phyloP scores from a whole-genome alignment of 2,113 vertebrate genomes.

The Melanerpes aurifrons region DNA sequence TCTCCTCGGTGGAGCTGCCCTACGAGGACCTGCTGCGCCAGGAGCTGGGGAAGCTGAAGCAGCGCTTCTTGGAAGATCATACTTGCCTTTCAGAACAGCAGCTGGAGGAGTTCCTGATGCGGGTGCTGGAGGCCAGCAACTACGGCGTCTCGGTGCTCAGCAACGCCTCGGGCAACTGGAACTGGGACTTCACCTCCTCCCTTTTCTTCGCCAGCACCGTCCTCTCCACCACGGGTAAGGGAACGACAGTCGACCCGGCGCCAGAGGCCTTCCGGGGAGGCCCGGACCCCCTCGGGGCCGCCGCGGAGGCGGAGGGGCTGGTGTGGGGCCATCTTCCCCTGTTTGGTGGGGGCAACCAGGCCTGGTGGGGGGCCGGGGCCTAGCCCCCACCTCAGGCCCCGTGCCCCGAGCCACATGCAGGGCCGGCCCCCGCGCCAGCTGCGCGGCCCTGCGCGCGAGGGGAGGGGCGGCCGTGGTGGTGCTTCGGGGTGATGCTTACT shows the following conservation, averaged over 20 bases:
- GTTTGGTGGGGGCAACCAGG: background rate
- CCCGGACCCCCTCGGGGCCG: background rate
- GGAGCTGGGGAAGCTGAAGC: constrained; percentile 86
- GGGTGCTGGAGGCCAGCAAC: constrained; percentile 91
- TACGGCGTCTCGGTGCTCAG: constrained; percentile 95
- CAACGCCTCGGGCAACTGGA: constrained; percentile 92
- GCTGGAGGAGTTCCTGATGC: constrained; percentile 87
- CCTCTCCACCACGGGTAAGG: constrained; percentile 92
- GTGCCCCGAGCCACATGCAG: background rate
- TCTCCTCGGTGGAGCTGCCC: constrained; percentile 95
- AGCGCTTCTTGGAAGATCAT: constrained; percentile 88
- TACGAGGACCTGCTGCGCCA: constrained; percentile 91
- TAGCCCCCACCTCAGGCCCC: background rate
- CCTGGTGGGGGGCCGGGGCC: background rate
- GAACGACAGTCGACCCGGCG: background rate
- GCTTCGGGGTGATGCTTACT: background rate
- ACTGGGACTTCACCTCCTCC: constrained; percentile 97
- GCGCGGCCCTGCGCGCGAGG: background rate
- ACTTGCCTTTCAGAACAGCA: constrained; percentile 87
- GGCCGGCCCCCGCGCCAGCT: no score
- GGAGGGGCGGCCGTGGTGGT: no score
- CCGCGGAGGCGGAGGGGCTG: background rate
- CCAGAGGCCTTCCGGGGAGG: constrained; percentile 21
- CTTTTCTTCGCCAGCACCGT: constrained; percentile 97
- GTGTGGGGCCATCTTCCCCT: background rate